phyloP scores from a whole-genome alignment of 1,140 invertebrate genomes.

The Platyura marginata region DNA sequence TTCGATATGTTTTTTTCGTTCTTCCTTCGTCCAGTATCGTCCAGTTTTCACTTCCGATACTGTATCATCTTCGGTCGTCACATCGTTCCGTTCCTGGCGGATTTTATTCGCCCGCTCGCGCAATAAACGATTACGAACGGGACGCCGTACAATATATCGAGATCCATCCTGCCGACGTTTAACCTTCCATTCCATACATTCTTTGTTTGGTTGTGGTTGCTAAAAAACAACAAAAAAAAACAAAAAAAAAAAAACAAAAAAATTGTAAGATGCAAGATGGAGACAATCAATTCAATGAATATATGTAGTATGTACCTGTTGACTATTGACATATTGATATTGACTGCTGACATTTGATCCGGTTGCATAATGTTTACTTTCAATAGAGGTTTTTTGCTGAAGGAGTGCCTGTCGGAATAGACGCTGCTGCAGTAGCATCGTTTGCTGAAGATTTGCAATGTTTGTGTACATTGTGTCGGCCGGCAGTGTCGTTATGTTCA shows the following conservation, averaged over 20 bases:
- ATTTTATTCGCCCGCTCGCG: constrained; percentile 50
- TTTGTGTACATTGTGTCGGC: constrained; percentile 53
- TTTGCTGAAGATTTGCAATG: constrained; percentile 48
- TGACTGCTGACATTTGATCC: constrained; percentile 26
- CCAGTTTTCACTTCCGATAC: constrained; percentile 66
- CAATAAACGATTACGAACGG: constrained; percentile 44
- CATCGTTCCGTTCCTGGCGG: constrained; percentile 45
- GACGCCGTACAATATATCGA: constrained; percentile 56
- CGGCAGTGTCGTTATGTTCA: too few relatives aligned
- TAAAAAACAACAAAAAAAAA: too few relatives aligned
- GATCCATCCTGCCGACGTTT: constrained; percentile 60
- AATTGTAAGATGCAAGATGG: too few relatives aligned
- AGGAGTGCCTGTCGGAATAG: constrained; percentile 38
- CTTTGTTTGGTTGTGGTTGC: constrained; percentile 13
- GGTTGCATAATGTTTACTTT: constrained; percentile 6
- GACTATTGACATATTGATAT: constrained; percentile 38
- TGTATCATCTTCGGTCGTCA: constrained; percentile 68
- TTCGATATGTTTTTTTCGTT: constrained; percentile 55
- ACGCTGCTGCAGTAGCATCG: constrained; percentile 51
- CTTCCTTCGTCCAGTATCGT: constrained; percentile 63
- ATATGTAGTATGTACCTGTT: constrained; percentile 28
- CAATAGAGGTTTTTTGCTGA: constrained; percentile 9
- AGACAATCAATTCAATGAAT: too few relatives aligned
- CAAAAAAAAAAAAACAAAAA: too few relatives aligned
- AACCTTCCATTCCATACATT: constrained; percentile 59